phyloP scores from a whole-genome alignment of 2,797 vertebrate genomes.

The Phoxinus dragarum region DNA sequence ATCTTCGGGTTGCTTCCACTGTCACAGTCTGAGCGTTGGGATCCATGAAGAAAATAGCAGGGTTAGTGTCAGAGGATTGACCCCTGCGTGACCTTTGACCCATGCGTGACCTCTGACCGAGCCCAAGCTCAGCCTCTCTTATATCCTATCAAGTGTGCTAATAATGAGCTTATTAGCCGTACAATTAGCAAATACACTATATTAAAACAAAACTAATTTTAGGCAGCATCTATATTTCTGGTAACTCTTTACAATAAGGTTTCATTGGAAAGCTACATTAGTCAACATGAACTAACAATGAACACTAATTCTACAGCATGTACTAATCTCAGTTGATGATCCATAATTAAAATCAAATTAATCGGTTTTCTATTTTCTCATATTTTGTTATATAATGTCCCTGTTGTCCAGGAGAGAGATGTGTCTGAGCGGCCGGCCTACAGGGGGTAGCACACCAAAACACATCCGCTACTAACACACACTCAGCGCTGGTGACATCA shows the following conservation, averaged over 20 bases:
- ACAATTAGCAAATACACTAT: not conserved
- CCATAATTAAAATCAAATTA: too few relatives aligned
- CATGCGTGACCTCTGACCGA: constrained; percentile 69
- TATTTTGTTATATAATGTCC: not conserved
- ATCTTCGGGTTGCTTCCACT: constrained; percentile 79
- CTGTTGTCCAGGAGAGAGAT: too few relatives aligned
- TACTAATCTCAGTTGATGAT: not conserved
- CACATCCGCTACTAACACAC: not conserved
- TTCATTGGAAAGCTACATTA: not conserved
- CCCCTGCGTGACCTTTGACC: constrained; percentile 59
- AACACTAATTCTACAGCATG: not conserved
- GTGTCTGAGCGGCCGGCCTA: not conserved
- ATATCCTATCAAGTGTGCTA: not conserved
- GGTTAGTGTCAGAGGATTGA: constrained; percentile 67
- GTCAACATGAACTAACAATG: not conserved
- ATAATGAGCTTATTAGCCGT: not conserved
- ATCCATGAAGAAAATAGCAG: constrained; percentile 70
- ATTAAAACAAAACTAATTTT: not conserved
- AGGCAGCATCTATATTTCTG: too few relatives aligned
- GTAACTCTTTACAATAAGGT: not conserved
- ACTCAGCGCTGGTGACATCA: not conserved
- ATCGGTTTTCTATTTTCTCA: not conserved
- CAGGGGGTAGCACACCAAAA: constrained; percentile 29
- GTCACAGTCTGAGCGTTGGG: constrained; percentile 72
- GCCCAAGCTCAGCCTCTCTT: constrained; percentile 53